Percentiles rank a stretch among this genome's conserved stretches.
These are phyloP conservation scores for Nemapogon koenigi DNA, from an alignment of 2,888 invertebrate genomes.

Conservation along the genomic window DNA sequence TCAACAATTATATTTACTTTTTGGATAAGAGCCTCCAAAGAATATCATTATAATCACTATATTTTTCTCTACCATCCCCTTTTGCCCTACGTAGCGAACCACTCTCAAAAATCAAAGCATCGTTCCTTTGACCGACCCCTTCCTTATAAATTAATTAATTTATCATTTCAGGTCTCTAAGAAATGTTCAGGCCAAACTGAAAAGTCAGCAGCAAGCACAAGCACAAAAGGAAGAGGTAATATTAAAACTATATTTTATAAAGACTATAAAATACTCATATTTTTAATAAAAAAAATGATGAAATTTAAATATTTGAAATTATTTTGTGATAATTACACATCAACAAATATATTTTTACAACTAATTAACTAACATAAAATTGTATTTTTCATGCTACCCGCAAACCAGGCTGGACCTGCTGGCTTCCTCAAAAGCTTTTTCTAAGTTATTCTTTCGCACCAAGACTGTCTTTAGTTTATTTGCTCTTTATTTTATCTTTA, in stretches of 20 bases:
- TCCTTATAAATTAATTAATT: background rate
- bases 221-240: constrained; percentile 77
- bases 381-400: constrained; percentile 37
- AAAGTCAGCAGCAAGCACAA: constrained; percentile 84
- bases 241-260: too few species aligned
- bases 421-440: constrained; percentile 96
- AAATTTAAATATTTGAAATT: constrained; percentile 1
- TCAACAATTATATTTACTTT: too few species aligned
- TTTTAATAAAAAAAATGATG: background rate
- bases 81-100: too few species aligned
- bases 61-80: background rate
- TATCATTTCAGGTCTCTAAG: constrained; percentile 80
- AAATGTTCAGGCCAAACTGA: constrained; percentile 89
- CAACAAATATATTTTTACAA: constrained; percentile 2
- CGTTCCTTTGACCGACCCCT: too few species aligned
- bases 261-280: background rate
- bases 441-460: constrained; percentile 70
- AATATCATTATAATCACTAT: too few species aligned
- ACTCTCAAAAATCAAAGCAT: too few species aligned
- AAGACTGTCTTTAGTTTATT: constrained; percentile 59
- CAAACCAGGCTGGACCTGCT: constrained; percentile 83
- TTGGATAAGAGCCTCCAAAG: too few species aligned
- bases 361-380: constrained; percentile 2
- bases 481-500: constrained; percentile 45
- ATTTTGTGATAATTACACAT: too few species aligned